A percentile compares a stretch with the other conserved stretches of the same genome.
Conservation (phyloP, 2,888 invertebrate species). For the Bugula neritina region DNA sequence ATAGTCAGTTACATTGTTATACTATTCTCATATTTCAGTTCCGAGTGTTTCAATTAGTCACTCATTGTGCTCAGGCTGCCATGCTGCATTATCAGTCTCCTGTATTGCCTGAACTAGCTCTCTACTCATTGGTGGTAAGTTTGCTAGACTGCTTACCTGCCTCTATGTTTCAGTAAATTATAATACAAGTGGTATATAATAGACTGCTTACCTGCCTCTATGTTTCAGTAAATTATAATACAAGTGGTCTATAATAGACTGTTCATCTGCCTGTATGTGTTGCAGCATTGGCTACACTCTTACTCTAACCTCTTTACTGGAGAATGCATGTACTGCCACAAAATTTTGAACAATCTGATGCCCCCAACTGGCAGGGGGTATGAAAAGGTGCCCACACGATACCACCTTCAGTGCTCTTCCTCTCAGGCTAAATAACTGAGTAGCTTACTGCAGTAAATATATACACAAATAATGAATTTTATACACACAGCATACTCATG, state of each 20-base stretch:
- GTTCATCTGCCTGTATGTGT: no score
- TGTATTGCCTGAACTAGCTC: neutral
- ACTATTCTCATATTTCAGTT: neutral
- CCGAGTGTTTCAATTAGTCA: conserved; percentile 10
- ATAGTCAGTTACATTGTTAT: no score
- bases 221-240: no score
- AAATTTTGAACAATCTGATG: neutral
- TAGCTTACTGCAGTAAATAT: no score
- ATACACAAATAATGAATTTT: no score
- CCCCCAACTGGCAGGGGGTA: conserved; percentile 18
- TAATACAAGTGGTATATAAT: no score
- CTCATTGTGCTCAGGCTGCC: conserved; percentile 21
- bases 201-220: no score
- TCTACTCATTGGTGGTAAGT: conserved; percentile 20
- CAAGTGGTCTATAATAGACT: no score
- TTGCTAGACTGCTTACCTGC: neutral
- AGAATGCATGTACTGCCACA: conserved; percentile 10
- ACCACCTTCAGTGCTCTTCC: conserved; percentile 17
- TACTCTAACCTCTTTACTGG: conserved; percentile 17
- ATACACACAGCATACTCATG: no score
- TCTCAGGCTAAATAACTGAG: conserved; percentile 17
- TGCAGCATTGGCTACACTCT: conserved; percentile 18
- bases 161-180: no score
- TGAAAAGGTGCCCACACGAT: neutral
- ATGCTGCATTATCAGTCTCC: conserved; percentile 12